Base-by-base conservation (phyloP, 1,140 invertebrate genomes). In the Euura saliciscinereae region DNA sequence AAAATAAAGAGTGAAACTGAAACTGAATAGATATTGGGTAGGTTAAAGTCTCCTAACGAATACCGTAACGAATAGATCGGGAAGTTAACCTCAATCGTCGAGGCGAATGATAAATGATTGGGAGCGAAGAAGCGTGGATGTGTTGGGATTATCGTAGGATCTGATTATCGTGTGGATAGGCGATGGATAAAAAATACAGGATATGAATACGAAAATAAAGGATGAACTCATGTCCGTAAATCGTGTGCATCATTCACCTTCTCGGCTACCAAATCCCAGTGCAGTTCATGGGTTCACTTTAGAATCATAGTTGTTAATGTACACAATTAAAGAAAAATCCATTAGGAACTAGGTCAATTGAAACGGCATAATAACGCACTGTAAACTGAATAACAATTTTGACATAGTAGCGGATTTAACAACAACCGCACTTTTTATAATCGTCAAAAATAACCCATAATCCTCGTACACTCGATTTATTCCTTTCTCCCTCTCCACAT, bases 341-440 rank as follows among this genome's bases (percentile, higher is more conserved):
- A 73, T 73, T 71, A 67, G 43, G 73, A 79, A 79, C 73, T 79
- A 74, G 78, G 76, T 79, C 78, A 79, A 43, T 71, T 66, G 68
- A 44, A 73, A 43, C 43, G 65, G 68, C 65, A 69, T 43, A 65
- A 28, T 65, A 71, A 66, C 46, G 45, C 44, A 42, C 66, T 59
- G 71, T 45, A 64, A 46, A 13, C 51, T 11, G n/a, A 6, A 2
- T n/a, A 7, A 68, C 44, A 59, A 43, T 67, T 64, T 69, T 51
- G 8, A 43, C 51, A 8, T n/a, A 8, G 7, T 6, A 43, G 13
- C 59, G 65, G 42, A 11, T 6, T 44, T 7, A 7, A n/a, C 10
- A 6, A 46, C 43, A 66, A 66, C 28, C 44, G 66, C 6, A 43
- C 46, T 28, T 10, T 71, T 10, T 71, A 44, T 10, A 78, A 77